A percentile compares a stretch with the other conserved stretches of the same genome.
phyloP scores from a whole-genome alignment of 2,113 vertebrate species.

The Corythoichthys haematopterus region DNA sequence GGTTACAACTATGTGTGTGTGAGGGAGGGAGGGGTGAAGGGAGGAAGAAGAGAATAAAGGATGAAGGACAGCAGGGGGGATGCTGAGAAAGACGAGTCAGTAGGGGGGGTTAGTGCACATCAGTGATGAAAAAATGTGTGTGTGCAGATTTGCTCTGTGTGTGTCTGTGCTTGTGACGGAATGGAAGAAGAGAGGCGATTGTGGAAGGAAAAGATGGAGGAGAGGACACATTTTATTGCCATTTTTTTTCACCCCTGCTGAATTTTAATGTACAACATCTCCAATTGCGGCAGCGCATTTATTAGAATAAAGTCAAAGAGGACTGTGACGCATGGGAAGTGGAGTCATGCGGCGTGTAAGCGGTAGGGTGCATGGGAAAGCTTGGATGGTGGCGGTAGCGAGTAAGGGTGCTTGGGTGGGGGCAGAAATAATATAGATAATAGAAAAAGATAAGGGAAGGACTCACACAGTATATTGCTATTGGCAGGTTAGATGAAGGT shows the following conservation, averaged over 20 bases:
- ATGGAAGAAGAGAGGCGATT: slow-evolving; percentile 49
- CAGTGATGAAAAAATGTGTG: slow-evolving; percentile 44
- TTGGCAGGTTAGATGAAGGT: slow-evolving; percentile 63
- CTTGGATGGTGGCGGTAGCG: slow-evolving; percentile 24
- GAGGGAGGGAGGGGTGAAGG: slow-evolving; percentile 24
- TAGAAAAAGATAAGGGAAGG: slow-evolving; percentile 67
- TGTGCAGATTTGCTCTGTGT: slow-evolving; percentile 12
- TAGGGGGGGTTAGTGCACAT: slow-evolving; percentile 57
- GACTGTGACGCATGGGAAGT: slow-evolving; percentile 60
- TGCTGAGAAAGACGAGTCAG: slow-evolving; percentile 67
- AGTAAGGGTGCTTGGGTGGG: slow-evolving; percentile 17
- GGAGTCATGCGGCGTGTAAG: slow-evolving; percentile 45
- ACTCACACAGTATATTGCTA: slow-evolving; percentile 58
- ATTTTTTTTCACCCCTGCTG: slow-evolving; percentile 58
- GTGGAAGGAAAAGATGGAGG: slow-evolving; percentile 34
- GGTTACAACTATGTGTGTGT: slow-evolving; percentile 5
- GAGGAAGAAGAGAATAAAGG: slow-evolving; percentile 64
- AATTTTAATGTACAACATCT: slow-evolving; percentile 73
- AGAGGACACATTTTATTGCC: slow-evolving; percentile 69
- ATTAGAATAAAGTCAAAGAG: slow-evolving; percentile 53
- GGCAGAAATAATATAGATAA: slow-evolving; percentile 60
- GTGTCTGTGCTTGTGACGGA: slow-evolving; percentile 11
- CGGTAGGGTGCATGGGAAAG: slow-evolving; percentile 28
- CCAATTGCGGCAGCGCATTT: slow-evolving; percentile 69
- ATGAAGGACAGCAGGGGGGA: slow-evolving; percentile 69